Conservation (phyloP, 2,113 vertebrate genomes). For the Muscicapa adusta region DNA sequence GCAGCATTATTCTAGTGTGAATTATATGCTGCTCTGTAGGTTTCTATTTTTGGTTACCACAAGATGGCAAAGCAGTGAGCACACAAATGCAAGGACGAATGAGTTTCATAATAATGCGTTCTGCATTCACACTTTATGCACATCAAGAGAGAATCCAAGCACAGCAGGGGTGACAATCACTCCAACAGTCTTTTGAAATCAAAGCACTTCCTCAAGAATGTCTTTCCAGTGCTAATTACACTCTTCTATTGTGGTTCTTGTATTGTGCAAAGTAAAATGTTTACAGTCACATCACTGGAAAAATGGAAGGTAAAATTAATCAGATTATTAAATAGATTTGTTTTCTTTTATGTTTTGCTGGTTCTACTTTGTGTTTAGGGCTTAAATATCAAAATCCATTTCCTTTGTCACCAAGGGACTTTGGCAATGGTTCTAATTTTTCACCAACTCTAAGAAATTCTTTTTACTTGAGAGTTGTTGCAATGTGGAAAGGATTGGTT, state of each 20-base stretch:
- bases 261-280: conserved; percentile 37
- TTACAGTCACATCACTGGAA: conserved; percentile 12
- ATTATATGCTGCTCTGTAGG: conserved; percentile 2
- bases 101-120: conserved; percentile 41
- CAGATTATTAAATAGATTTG: background rate
- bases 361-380: background rate
- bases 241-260: conserved; percentile 14
- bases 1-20: conserved; percentile 38
- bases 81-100: conserved; percentile 29
- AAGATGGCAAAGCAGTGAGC: conserved; percentile 61
- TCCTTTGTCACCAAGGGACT: background rate
- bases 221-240: conserved; percentile 29
- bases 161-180: conserved; percentile 55
- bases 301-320: background rate
- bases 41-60: conserved; percentile 62
- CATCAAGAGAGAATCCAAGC: conserved; percentile 50
- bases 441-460: background rate
- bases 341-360: background rate
- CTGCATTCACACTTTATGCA: conserved; percentile 46
- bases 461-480: background rate
- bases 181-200: conserved; percentile 45
- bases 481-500: background rate
- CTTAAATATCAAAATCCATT: background rate
- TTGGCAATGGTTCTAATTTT: conserved; percentile 23
- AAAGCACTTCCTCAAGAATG: conserved; percentile 48